Percentiles rank a stretch among this genome's conserved stretches.
Conservation (phyloP, 2,888 invertebrate genomes). For the Diabrotica balteata region DNA sequence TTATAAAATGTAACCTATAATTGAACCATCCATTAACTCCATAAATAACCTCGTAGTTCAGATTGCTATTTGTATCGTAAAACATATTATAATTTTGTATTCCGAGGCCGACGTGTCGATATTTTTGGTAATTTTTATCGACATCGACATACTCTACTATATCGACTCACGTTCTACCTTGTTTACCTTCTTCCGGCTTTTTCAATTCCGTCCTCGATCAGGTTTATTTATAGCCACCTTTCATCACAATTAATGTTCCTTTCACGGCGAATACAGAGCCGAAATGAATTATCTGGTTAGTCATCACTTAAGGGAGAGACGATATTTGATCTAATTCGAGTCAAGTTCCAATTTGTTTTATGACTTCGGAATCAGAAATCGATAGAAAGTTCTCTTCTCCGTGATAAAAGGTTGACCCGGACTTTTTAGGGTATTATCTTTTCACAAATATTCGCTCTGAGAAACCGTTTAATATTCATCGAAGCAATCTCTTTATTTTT, state of each 20-base stretch:
- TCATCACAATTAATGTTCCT: constrained; percentile 28
- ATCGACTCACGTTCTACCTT: constrained; percentile 28
- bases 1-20: constrained; percentile 2
- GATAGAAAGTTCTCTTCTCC: constrained; percentile 32
- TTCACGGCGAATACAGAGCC: constrained; percentile 22
- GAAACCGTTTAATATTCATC: constrained; percentile 5
- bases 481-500: neutral
- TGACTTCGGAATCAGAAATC: constrained; percentile 47
- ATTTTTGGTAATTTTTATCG: constrained; percentile 14
- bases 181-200: constrained; percentile 26
- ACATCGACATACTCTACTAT: constrained; percentile 8
- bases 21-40: constrained; percentile 8
- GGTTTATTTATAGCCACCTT: constrained; percentile 29
- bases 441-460: neutral
- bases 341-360: constrained; percentile 36
- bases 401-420: neutral
- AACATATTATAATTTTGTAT: constrained; percentile 5
- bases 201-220: constrained; percentile 26
- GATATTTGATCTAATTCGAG: constrained; percentile 31
- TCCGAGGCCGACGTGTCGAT: constrained; percentile 3
- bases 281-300: constrained; percentile 31
- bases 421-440: neutral
- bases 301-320: constrained; percentile 24
- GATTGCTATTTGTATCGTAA: constrained; percentile 2
- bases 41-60: constrained; percentile 7